Conservation (phyloP, 2,113 vertebrate genomes). For the Ptychochromis oligacanthus region DNA sequence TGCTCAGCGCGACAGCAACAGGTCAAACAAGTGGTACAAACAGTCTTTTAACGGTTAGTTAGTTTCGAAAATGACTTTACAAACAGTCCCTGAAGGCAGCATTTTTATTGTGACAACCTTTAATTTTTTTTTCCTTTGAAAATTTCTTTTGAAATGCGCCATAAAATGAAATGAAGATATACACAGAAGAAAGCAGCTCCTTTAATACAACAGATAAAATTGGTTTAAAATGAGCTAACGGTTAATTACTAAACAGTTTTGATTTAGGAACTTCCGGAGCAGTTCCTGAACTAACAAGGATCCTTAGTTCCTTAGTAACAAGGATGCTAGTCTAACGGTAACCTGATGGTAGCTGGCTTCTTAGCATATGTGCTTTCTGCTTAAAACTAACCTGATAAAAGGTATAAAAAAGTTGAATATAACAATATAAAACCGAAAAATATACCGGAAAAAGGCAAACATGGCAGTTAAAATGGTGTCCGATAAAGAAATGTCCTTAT, state of each 20-base stretch:
- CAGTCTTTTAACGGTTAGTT: too few relatives aligned
- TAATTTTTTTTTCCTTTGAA: background rate
- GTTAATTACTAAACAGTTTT: background rate
- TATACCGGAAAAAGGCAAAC: background rate
- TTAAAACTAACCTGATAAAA: background rate
- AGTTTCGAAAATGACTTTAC: background rate
- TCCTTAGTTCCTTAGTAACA: background rate
- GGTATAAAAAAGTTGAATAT: background rate
- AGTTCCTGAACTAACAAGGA: too few relatives aligned
- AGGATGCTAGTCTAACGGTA: background rate
- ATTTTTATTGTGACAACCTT: background rate
- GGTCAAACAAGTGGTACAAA: too few relatives aligned
- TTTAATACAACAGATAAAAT: background rate
- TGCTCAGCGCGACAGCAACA: too few relatives aligned
- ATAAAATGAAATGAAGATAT: background rate
- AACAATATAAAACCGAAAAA: too few relatives aligned
- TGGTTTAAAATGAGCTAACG: background rate
- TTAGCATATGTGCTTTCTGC: background rate
- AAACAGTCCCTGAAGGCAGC: constrained; percentile 10
- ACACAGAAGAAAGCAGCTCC: fast-evolving
- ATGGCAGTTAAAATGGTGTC: background rate
- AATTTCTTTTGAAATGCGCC: background rate
- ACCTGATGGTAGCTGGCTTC: too few relatives aligned
- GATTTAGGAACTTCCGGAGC: background rate
- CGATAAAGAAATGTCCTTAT: background rate